These are phyloP conservation scores for Jordanella pulchra DNA, from an alignment of 2,797 vertebrate genomes.

Conservation along the genomic window DNA sequence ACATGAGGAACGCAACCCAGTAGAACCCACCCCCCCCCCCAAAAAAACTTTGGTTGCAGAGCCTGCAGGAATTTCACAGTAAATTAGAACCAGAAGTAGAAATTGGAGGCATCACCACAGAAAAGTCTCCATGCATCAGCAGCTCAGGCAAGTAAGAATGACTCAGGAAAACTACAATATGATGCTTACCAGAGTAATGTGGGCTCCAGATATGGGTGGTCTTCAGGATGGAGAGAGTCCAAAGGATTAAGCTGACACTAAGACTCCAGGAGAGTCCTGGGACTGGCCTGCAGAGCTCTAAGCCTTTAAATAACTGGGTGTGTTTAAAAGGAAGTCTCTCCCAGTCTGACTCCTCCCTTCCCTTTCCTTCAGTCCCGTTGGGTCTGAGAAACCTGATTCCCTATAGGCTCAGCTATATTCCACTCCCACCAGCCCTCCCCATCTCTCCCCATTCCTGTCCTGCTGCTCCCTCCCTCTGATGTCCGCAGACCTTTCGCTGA, in stretches of 20 bases:
- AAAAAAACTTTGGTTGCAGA: constrained; percentile 2
- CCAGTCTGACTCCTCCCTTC: constrained; percentile 44
- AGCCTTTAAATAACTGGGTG: constrained; percentile 50
- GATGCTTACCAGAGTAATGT: constrained; percentile 40
- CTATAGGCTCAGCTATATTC: constrained; percentile 36
- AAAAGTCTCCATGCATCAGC: constrained; percentile 31
- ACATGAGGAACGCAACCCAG: constrained; percentile 30
- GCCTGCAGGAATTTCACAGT: constrained; percentile 20
- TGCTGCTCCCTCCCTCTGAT: constrained; percentile 50
- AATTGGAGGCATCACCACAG: constrained; percentile 32
- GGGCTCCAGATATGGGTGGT: constrained; percentile 11
- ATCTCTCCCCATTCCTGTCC: constrained; percentile 43
- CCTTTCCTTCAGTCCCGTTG: constrained; percentile 24
- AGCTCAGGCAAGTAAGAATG: constrained; percentile 10
- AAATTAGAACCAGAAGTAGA: constrained; percentile 59
- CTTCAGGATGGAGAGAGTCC: not conserved
- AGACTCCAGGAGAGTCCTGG: constrained; percentile 32
- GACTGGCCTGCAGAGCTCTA: constrained; percentile 37
- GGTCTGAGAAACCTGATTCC: constrained; percentile 60
- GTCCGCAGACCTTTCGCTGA: constrained; percentile 17
- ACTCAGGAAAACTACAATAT: constrained; percentile 10
- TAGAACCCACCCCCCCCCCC: constrained; percentile 20
- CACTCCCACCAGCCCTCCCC: constrained; percentile 29
- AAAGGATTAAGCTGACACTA: not conserved
- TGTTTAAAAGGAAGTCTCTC: constrained; percentile 40